phyloP scores from a whole-genome alignment of 2,797 vertebrate genomes.

The Pangasius djambal region DNA sequence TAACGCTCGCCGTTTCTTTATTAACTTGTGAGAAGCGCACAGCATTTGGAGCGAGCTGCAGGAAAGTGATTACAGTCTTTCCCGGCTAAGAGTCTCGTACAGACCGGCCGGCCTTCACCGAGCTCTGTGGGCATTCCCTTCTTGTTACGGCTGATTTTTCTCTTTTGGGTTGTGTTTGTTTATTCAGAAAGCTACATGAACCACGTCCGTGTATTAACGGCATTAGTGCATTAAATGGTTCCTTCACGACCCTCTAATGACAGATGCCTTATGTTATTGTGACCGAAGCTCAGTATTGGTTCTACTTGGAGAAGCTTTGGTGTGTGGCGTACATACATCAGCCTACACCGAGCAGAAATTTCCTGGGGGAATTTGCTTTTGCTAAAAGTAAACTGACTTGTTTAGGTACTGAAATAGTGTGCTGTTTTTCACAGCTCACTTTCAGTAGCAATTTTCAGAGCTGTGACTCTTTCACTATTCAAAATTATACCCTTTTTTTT shows the following conservation, averaged over 20 bases:
- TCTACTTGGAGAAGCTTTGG: background rate
- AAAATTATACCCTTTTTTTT: background rate
- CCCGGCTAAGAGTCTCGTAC: slow-evolving; percentile 39
- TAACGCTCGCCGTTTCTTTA: slow-evolving; percentile 48
- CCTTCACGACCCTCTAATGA: background rate
- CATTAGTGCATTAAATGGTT: background rate
- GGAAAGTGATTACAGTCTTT: slow-evolving; percentile 55
- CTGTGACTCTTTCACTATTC: background rate
- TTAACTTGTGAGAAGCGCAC: slow-evolving; percentile 53
- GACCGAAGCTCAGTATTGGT: too few relatives aligned
- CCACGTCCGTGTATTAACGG: background rate
- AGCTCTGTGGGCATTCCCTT: background rate
- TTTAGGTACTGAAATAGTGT: background rate
- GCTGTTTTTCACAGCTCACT: background rate
- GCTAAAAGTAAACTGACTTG: background rate
- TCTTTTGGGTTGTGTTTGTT: background rate
- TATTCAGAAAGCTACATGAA: background rate
- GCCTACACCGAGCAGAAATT: background rate
- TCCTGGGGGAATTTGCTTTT: background rate
- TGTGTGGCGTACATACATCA: background rate
- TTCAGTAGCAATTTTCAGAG: slow-evolving; percentile 5
- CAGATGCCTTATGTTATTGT: background rate
- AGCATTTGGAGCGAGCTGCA: slow-evolving; percentile 52
- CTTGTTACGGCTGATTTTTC: background rate
- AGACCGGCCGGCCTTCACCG: background rate